phyloP scores from a whole-genome alignment of 2,797 vertebrate genomes.

The Eidolon dupreanum region DNA sequence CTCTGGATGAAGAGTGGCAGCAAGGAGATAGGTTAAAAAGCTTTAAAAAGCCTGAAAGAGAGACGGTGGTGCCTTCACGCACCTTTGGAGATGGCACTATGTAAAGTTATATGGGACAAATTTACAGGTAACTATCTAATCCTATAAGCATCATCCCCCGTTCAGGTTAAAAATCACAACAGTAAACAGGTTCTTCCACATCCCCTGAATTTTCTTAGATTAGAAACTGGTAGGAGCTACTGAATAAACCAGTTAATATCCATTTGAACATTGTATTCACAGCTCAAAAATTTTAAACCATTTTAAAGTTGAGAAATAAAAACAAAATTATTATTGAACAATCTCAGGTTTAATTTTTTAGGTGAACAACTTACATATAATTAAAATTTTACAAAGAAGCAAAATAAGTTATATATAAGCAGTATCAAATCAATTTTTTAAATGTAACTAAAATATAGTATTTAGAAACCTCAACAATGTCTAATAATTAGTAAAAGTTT shows the following conservation, averaged over 20 bases:
- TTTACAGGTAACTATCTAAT: not conserved
- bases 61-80: not conserved
- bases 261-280: slow-evolving; percentile 1
- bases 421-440: not conserved
- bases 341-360: slow-evolving; percentile 28
- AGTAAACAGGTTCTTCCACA: not conserved
- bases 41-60: not conserved
- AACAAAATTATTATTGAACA: slow-evolving; percentile 20
- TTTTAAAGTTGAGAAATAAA: not conserved
- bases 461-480: not conserved
- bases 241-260: not conserved
- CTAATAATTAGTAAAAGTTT: slow-evolving; percentile 2
- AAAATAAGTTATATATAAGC: slow-evolving; percentile 15
- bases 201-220: not conserved
- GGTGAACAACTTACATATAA: slow-evolving; percentile 5
- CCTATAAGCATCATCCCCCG: not conserved
- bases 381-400: not conserved
- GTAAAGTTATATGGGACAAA: not conserved
- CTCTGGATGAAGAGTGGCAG: slow-evolving; percentile 5
- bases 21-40: not conserved
- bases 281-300: slow-evolving; percentile 36
- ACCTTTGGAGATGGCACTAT: not conserved
- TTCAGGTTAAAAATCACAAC: slow-evolving; percentile 5
- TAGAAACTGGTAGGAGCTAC: not conserved
- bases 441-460: slow-evolving; percentile 19